Evolutionary conservation across 2,888 invertebrate genomes (phyloP).

Genomic region (Protophormia terraenovae): DNA sequence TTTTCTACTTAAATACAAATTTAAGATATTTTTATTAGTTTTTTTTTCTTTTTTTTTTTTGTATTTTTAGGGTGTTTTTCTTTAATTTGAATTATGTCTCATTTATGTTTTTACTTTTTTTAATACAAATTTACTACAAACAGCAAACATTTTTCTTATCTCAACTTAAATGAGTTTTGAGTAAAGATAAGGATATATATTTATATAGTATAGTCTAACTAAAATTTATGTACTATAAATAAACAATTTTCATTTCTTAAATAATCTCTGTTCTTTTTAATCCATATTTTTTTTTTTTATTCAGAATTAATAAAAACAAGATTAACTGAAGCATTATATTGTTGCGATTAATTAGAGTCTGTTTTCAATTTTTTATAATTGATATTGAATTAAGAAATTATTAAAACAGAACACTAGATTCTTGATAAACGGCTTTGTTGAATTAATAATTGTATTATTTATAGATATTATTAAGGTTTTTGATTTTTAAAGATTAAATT

Average conservation of each 20-base stretch:
- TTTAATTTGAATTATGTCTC: background rate
- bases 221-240: background rate
- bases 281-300: background rate
- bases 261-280: constrained; percentile 9
- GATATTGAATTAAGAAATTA: background rate
- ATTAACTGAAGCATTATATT: constrained; percentile 44
- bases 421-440: background rate
- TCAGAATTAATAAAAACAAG: constrained; percentile 28
- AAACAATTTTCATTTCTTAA: background rate
- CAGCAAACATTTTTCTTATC: constrained; percentile 8
- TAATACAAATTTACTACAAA: background rate
- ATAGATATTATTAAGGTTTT: too few species aligned
- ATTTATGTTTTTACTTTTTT: background rate
- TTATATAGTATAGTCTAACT: background rate
- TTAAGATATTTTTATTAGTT: background rate
- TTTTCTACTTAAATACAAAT: constrained; percentile 2
- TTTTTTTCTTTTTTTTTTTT: background rate
- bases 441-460: too few species aligned
- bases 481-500: too few species aligned
- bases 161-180: constrained; percentile 9
- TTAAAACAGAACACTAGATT: background rate
- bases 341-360: constrained; percentile 19
- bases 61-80: background rate
- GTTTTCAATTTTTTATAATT: background rate
- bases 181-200: constrained; percentile 10